A percentile compares a stretch with the other conserved stretches of the same genome.
Evolutionary conservation across 2,113 vertebrate genomes (phyloP).

Genomic region (Platichthys flesus): DNA sequence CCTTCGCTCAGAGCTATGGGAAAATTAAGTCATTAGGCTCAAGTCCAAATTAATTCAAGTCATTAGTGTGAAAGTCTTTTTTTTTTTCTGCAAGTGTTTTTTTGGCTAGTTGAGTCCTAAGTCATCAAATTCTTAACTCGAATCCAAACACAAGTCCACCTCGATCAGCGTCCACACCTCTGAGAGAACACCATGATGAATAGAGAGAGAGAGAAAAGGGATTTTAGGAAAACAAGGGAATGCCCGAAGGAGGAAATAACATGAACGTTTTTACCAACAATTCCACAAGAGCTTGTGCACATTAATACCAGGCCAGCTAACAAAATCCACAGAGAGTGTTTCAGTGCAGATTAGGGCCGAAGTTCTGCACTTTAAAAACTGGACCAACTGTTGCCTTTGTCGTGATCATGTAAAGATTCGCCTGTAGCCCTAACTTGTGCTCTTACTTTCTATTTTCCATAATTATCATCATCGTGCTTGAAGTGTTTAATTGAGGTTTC

Average conservation of each 20-base stretch:
- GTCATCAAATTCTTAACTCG: slow-evolving; percentile 11
- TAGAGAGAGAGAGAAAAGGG: background rate
- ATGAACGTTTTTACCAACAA: background rate
- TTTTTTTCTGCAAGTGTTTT: slow-evolving; percentile 4
- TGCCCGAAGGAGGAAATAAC: background rate
- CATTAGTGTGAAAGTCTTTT: slow-evolving; percentile 6
- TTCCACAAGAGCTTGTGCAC: too few species aligned
- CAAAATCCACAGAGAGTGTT: background rate
- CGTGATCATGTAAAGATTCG: background rate
- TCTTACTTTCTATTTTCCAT: slow-evolving; percentile 5
- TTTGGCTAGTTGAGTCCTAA: background rate
- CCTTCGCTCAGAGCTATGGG: slow-evolving; percentile 1
- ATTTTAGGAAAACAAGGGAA: background rate
- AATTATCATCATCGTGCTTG: slow-evolving; percentile 1
- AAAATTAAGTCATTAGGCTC: slow-evolving; percentile 21
- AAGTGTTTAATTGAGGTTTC: background rate
- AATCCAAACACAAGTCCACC: background rate
- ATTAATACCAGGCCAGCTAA: background rate
- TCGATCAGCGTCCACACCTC: background rate
- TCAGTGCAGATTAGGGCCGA: too few species aligned
- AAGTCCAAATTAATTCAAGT: slow-evolving; percentile 23
- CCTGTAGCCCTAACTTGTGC: slow-evolving; percentile 1
- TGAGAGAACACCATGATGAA: too few species aligned
- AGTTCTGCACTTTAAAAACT: background rate
- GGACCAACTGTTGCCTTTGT: background rate